phyloP scores from a whole-genome alignment of 2,113 vertebrate genomes.

The Larimichthys crocea region DNA sequence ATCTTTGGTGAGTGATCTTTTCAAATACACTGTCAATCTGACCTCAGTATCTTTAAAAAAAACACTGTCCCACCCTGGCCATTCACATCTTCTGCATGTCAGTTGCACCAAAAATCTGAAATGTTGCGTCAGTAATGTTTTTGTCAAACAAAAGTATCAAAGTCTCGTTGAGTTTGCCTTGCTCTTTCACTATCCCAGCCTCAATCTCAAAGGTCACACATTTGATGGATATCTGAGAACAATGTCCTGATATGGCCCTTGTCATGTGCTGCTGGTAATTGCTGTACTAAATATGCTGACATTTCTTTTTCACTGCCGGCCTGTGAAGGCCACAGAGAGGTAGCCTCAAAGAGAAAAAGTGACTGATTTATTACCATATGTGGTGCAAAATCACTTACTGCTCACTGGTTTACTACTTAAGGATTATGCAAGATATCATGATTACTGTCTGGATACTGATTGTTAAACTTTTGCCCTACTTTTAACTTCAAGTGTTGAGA shows the following conservation, averaged over 20 bases:
- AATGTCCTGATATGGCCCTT: conserved; percentile 31
- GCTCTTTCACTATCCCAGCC: conserved; percentile 17
- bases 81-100: conserved; percentile 5
- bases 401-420: conserved; percentile 40
- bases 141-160: conserved; percentile 59
- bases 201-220: conserved; percentile 63
- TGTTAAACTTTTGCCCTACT: background rate
- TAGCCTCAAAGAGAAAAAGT: conserved; percentile 34
- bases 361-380: conserved; percentile 34
- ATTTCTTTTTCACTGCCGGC: conserved; percentile 19
- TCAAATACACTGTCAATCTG: conserved; percentile 41
- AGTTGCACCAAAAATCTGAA: conserved; percentile 13
- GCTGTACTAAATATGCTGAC: conserved; percentile 50
- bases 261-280: conserved; percentile 46
- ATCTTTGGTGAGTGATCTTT: conserved; percentile 92
- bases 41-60: background rate
- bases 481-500: background rate
- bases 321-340: conserved; percentile 11
- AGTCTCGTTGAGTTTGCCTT: conserved; percentile 50
- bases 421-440: conserved; percentile 11
- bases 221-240: conserved; percentile 44
- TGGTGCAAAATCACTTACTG: conserved; percentile 23
- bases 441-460: conserved; percentile 8
- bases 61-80: background rate
- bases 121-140: conserved; percentile 27